These are phyloP conservation scores for Lacerta bilineata DNA, from an alignment of 2,797 vertebrate genomes.

Conservation along the genomic window DNA sequence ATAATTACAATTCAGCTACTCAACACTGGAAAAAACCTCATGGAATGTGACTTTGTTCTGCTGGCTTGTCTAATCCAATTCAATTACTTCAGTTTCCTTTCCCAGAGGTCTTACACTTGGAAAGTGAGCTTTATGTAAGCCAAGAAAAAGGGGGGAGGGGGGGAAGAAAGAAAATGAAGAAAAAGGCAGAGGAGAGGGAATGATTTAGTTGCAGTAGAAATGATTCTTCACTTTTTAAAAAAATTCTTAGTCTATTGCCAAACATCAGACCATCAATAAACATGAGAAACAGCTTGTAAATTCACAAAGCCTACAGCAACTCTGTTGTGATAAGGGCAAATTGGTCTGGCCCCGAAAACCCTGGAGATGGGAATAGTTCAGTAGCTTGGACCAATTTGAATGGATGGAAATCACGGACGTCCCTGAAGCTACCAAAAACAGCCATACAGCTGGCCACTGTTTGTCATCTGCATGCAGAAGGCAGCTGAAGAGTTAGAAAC, in stretches of 20 bases:
- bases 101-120: slow-evolving; percentile 76
- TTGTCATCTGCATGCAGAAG: slow-evolving; percentile 71
- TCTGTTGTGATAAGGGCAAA: slow-evolving; percentile 74
- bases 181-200: slow-evolving; percentile 28
- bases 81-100: slow-evolving; percentile 79
- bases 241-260: slow-evolving; percentile 70
- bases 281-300: slow-evolving; percentile 78
- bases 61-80: slow-evolving; percentile 81
- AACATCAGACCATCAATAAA: slow-evolving; percentile 80
- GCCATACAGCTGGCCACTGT: slow-evolving; percentile 64
- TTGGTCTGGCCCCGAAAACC: slow-evolving; percentile 69
- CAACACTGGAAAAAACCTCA: slow-evolving; percentile 68
- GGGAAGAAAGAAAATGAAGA: slow-evolving; percentile 14
- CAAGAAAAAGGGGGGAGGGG: slow-evolving; percentile 30
- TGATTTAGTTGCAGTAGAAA: slow-evolving; percentile 68
- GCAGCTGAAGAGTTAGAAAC: slow-evolving; percentile 52
- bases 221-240: slow-evolving; percentile 57
- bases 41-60: slow-evolving; percentile 81
- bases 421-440: slow-evolving; percentile 67
- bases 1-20: slow-evolving; percentile 82
- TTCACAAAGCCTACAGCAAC: slow-evolving; percentile 68
- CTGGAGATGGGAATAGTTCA: slow-evolving; percentile 70
- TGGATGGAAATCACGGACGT: slow-evolving; percentile 66
- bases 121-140: slow-evolving; percentile 70
- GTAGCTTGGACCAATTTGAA: slow-evolving; percentile 73